Base-by-base conservation (phyloP, 2,888 invertebrate species). In the Dusona sp. region DNA sequence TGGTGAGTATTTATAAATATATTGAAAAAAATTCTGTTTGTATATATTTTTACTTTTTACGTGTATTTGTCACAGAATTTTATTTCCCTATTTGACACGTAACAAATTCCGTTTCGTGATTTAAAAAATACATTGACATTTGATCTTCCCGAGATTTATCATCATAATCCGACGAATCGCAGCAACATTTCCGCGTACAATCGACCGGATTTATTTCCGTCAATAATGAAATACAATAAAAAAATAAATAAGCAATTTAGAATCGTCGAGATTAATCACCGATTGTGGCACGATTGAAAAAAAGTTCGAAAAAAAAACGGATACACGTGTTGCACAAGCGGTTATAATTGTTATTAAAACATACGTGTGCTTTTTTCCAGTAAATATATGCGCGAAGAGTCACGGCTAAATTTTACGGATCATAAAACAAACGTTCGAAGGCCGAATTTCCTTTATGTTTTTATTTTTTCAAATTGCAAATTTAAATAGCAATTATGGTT, bases 351-450 rank as follows among this genome's bases (percentile, higher is more conserved):
- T n/a, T 42, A 25, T 22, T 13, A 45, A 68, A 22, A 11, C 42
- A 42, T n/a, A 33, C 19, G 25, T 38, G 25, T 25, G 57, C 13
- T 9, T 1, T 11, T 68, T 22, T 45, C 2, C 22, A 22, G 22
- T 38, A 57, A 57, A 67, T 36, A n/a, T 9, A 68, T 22, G 13
- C 22, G 13, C 19, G 45, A 48, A 48, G 45, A 70, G 70, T 70
- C 29, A 48, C 29, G 19, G 29, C 48, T 19, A 19, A 19, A 29
- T 48, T 70, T 70, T 29, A 45, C 29, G 48, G 48, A 70, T 70
- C 70, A 70, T 3, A 16, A 70, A 48, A 70, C 48, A 48, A 42
- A 68, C n/a, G 16, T 29, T 45, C 29, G 25, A 45, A 68, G 68
- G 70, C 9, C 19, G 8, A 11, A 29, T 16, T 61, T 29, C 2